phyloP scores from a whole-genome alignment of 1,140 invertebrate species.

The Thereuonema tuberculata region DNA sequence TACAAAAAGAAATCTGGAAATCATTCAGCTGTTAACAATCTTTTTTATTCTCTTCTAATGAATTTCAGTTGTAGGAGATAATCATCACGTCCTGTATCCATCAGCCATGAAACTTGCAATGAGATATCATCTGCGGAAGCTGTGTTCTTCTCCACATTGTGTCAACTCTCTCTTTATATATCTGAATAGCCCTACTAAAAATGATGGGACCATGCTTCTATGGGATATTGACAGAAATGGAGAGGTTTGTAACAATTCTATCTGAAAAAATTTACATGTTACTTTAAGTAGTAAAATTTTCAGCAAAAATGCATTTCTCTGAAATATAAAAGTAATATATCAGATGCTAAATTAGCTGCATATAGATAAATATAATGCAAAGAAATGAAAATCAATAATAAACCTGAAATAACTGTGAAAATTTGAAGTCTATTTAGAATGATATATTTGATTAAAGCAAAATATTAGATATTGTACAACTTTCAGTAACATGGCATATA shows the following conservation, averaged over 20 bases:
- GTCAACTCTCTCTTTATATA: slow-evolving; percentile 40
- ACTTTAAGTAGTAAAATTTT: no score
- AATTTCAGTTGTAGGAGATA: slow-evolving; percentile 14
- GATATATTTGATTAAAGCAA: no score
- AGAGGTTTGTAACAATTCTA: slow-evolving; percentile 35
- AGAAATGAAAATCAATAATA: no score
- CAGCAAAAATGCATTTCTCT: no score
- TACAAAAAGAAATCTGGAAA: background rate
- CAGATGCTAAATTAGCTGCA: no score
- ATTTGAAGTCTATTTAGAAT: no score
- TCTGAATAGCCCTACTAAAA: slow-evolving; percentile 35
- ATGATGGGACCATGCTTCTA: slow-evolving; percentile 35
- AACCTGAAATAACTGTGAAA: no score
- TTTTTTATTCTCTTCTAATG: no score
- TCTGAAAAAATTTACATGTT: background rate
- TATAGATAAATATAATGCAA: no score
- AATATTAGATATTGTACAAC: no score
- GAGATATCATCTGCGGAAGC: slow-evolving; percentile 35
- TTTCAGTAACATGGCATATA: no score
- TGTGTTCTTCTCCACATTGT: slow-evolving; percentile 36
- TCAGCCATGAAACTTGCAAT: slow-evolving; percentile 36
- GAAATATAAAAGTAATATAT: no score
- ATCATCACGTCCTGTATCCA: slow-evolving; percentile 28
- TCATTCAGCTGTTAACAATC: background rate
- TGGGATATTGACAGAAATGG: slow-evolving; percentile 41